phyloP scores from a whole-genome alignment of 2,888 invertebrate species.

The Mythimna ferrago region DNA sequence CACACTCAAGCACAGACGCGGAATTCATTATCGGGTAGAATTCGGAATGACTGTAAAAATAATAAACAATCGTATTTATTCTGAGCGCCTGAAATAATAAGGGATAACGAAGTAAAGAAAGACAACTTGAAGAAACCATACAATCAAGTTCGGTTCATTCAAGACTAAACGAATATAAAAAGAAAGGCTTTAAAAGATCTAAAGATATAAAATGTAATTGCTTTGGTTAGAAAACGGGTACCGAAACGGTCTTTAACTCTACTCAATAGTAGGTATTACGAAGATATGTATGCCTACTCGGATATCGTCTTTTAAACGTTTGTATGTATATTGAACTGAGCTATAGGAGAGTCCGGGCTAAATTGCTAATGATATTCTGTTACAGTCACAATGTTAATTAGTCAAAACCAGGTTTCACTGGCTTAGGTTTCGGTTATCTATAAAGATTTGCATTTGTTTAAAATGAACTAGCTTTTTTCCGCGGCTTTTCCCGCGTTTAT shows the following conservation, averaged over 20 bases:
- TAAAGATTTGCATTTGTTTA: too few relatives aligned
- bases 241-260: constrained; percentile 52
- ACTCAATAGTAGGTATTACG: constrained; percentile 58
- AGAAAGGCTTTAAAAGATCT: constrained; percentile 57
- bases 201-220: constrained; percentile 59
- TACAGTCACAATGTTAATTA: too few relatives aligned
- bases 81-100: not conserved
- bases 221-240: constrained; percentile 55
- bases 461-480: too few relatives aligned
- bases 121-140: constrained; percentile 15
- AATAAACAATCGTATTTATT: constrained; percentile 5
- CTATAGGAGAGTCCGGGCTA: constrained; percentile 23
- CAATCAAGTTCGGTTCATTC: constrained; percentile 44
- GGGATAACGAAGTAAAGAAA: not conserved
- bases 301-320: constrained; percentile 37
- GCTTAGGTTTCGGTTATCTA: too few relatives aligned
- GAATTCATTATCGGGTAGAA: constrained; percentile 31
- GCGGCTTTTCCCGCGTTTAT: too few relatives aligned
- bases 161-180: constrained; percentile 53
- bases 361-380: constrained; percentile 34
- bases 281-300: constrained; percentile 45
- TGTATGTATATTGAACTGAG: constrained; percentile 29
- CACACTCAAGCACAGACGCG: constrained; percentile 40
- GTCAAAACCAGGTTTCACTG: too few relatives aligned
- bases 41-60: constrained; percentile 15